phyloP scores from a whole-genome alignment of 2,113 vertebrate species.

The Pontoporia blainvillei region DNA sequence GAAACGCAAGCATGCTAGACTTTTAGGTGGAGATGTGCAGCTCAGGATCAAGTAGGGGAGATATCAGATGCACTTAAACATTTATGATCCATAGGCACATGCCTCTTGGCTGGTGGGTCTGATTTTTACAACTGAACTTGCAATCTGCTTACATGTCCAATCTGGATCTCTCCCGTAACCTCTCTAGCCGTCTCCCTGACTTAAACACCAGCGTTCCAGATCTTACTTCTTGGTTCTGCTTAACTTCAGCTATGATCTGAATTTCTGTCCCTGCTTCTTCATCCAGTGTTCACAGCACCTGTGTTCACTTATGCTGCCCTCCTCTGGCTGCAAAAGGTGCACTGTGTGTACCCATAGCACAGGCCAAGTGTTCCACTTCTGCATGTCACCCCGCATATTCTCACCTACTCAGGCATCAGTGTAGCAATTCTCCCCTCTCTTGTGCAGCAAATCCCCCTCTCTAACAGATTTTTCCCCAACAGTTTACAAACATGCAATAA shows the following conservation, averaged over 20 bases:
- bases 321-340: neutral
- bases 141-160: neutral
- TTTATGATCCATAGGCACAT: neutral
- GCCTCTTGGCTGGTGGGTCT: neutral
- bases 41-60: neutral
- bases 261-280: neutral
- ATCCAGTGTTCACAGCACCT: neutral
- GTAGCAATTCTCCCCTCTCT: neutral
- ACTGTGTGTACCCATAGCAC: neutral
- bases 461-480: neutral
- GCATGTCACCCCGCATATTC: neutral
- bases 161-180: neutral
- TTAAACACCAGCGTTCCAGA: neutral
- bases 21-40: neutral
- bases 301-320: neutral
- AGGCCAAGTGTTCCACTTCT: neutral
- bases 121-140: neutral
- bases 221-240: neutral
- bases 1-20: neutral
- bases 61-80: neutral
- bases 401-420: neutral
- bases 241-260: neutral
- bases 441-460: neutral
- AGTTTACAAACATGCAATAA: neutral
- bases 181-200: neutral